Percentiles rank a stretch among this genome's conserved stretches.
These are phyloP conservation scores for Microtus pennsylvanicus DNA, from an alignment of 2,113 vertebrate species.

Conservation along the genomic window DNA sequence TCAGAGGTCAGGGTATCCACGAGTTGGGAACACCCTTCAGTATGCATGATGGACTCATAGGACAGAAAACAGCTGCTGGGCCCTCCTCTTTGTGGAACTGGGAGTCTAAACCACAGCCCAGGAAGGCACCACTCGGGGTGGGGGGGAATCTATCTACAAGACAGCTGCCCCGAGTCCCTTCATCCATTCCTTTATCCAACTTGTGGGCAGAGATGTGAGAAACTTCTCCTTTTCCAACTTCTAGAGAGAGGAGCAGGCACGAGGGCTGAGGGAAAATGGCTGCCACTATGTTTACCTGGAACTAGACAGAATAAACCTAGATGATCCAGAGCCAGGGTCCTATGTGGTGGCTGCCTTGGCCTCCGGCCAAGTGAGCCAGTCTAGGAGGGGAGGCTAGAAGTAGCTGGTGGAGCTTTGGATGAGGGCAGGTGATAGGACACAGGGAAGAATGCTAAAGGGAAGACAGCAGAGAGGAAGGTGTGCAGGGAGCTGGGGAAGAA, in stretches of 20 bases:
- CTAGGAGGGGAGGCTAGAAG: not conserved
- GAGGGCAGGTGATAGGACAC: not conserved
- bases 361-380: not conserved
- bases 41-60: too few species aligned
- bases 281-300: slow-evolving; percentile 51
- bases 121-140: not conserved
- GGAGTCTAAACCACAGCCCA: not conserved
- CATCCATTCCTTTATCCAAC: slow-evolving; percentile 21
- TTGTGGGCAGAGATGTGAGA: slow-evolving; percentile 41
- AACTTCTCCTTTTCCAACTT: slow-evolving; percentile 69
- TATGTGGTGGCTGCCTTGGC: not conserved
- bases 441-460: not conserved
- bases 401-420: not conserved
- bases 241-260: slow-evolving; percentile 30
- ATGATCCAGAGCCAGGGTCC: not conserved
- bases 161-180: slow-evolving; percentile 65
- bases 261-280: slow-evolving; percentile 52
- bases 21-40: not conserved
- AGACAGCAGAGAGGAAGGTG: not conserved
- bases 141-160: not conserved
- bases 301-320: slow-evolving; percentile 27
- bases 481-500: not conserved
- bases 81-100: not conserved
- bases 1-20: not conserved
- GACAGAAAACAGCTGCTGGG: not conserved